phyloP scores from a whole-genome alignment of 2,113 vertebrate genomes.

The Dasyprocta punctata region DNA sequence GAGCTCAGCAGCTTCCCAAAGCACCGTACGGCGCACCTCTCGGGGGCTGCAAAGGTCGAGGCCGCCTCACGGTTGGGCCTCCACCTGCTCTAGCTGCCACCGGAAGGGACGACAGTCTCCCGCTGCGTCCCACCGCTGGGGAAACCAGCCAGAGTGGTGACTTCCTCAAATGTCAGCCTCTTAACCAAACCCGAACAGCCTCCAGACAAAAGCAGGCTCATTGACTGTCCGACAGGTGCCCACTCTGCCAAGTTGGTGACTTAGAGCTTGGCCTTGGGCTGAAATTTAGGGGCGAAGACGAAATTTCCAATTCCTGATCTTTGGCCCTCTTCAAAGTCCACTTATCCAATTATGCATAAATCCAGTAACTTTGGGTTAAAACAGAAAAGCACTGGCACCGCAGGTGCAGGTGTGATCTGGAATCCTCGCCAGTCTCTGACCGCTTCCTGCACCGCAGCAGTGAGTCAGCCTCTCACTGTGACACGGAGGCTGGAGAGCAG shows the following conservation, averaged over 20 bases:
- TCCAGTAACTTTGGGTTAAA: neutral
- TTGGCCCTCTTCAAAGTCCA: neutral
- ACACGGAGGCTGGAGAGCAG: neutral
- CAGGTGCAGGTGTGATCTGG: neutral
- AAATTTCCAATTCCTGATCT: neutral
- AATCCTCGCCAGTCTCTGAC: neutral
- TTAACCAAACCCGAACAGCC: no score
- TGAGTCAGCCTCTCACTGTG: no score
- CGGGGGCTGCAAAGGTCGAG: conserved; percentile 45
- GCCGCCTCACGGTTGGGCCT: conserved; percentile 57
- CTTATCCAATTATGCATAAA: neutral
- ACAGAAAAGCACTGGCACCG: neutral
- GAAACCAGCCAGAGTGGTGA: conserved; percentile 49
- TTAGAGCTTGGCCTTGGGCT: neutral
- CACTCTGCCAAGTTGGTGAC: neutral
- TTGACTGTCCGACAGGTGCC: neutral
- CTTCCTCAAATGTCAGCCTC: conserved; percentile 69
- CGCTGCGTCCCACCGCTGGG: neutral
- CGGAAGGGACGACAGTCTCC: neutral
- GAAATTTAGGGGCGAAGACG: neutral
- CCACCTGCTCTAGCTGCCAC: neutral
- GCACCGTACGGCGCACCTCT: neutral
- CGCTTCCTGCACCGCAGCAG: neutral
- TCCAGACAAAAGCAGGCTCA: neutral
- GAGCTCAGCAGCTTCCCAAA: neutral